Conservation (phyloP, 1,140 invertebrate genomes). For the Drosophila albomicans region DNA sequence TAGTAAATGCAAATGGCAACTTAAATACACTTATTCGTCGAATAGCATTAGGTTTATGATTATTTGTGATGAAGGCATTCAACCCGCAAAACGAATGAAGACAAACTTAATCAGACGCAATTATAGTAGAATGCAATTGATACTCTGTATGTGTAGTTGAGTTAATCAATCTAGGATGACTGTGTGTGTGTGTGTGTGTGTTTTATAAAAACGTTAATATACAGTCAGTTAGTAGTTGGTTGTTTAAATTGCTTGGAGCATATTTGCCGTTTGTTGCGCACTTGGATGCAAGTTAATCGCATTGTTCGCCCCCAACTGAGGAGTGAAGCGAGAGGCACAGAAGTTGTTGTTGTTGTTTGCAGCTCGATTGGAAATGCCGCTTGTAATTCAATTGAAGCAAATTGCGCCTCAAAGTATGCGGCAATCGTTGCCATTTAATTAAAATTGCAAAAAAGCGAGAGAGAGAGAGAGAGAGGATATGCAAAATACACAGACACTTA, state of each 20-base stretch:
- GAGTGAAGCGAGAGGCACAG: background rate
- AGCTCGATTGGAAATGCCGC: slow-evolving; percentile 58
- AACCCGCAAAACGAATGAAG: background rate
- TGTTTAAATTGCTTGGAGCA: slow-evolving; percentile 6
- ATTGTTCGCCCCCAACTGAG: slow-evolving; percentile 9
- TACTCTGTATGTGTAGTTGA: background rate
- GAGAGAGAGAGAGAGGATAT: background rate
- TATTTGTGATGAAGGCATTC: background rate
- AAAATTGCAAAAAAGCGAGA: slow-evolving; percentile 50
- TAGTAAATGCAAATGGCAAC: no score
- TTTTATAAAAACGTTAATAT: background rate
- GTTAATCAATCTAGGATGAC: background rate
- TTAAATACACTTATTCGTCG: no score
- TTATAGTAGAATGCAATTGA: background rate
- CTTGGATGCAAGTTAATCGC: slow-evolving; percentile 40
- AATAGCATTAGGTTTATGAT: no score
- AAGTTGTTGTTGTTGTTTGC: background rate
- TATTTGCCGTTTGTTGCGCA: slow-evolving; percentile 27
- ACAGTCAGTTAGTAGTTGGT: background rate
- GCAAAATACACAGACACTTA: slow-evolving; percentile 13
- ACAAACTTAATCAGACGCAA: background rate
- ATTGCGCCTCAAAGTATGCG: slow-evolving; percentile 74
- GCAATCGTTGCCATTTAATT: slow-evolving; percentile 59
- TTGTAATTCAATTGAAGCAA: slow-evolving; percentile 71
- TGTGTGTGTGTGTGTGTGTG: no score